These are phyloP conservation scores for Eciton burchellii DNA, from an alignment of 1,140 invertebrate species.

Conservation along the genomic window DNA sequence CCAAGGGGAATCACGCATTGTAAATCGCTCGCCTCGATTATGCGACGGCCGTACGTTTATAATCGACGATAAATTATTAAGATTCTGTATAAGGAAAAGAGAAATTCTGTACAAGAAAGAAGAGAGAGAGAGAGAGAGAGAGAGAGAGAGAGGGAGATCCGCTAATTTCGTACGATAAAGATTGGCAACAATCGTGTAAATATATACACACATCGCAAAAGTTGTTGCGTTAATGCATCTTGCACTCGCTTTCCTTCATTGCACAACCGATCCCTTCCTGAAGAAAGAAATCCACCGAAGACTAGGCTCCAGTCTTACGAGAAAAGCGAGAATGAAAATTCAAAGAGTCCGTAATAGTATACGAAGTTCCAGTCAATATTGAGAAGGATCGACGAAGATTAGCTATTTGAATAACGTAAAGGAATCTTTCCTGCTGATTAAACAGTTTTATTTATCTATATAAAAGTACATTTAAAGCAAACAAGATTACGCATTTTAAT, in stretches of 20 bases:
- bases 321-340: not conserved
- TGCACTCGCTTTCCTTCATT: slow-evolving; percentile 44
- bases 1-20: slow-evolving; percentile 40
- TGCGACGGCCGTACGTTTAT: slow-evolving; percentile 14
- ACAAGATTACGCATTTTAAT: not conserved
- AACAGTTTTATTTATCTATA: not conserved
- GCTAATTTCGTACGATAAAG: slow-evolving; percentile 76
- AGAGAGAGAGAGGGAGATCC: slow-evolving; percentile 48
- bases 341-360: not conserved
- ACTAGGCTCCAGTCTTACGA: not conserved
- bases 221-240: slow-evolving; percentile 13
- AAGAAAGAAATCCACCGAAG: not conserved
- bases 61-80: slow-evolving; percentile 61
- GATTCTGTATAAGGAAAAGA: slow-evolving; percentile 61
- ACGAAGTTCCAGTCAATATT: not conserved
- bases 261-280: not conserved
- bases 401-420: not conserved
- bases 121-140: slow-evolving; percentile 36
- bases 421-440: not conserved
- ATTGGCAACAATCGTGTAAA: slow-evolving; percentile 77
- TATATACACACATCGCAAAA: slow-evolving; percentile 68
- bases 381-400: not conserved
- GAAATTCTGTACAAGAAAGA: slow-evolving; percentile 32
- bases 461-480: not conserved
- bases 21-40: slow-evolving; percentile 60